Conservation (phyloP, 2,113 vertebrate species). For the Brienomyrus brachyistius region DNA sequence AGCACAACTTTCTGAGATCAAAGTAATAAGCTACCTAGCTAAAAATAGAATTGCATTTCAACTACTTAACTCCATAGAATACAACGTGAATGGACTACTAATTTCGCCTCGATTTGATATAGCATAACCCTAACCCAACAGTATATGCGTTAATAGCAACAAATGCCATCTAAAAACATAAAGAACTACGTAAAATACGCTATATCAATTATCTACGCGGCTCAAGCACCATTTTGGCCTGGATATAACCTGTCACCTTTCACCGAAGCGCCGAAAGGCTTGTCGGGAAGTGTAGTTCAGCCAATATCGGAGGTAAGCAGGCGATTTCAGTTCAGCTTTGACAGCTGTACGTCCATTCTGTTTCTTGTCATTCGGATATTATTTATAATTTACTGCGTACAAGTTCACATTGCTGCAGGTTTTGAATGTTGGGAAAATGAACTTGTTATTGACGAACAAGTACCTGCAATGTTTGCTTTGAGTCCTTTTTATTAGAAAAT, state of each 20-base stretch:
- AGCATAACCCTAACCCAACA: neutral
- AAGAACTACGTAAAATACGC: neutral
- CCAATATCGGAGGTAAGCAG: neutral
- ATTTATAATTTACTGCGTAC: neutral
- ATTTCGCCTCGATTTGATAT: neutral
- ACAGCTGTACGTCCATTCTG: neutral
- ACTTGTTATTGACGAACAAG: neutral
- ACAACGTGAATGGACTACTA: neutral
- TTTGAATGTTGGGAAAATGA: neutral
- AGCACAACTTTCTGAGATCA: neutral
- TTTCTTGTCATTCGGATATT: neutral
- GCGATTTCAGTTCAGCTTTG: neutral
- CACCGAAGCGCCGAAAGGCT: neutral
- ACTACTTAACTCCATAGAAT: neutral
- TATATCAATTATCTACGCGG: neutral
- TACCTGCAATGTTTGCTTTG: neutral
- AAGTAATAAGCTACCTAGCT: neutral
- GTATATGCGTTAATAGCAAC: neutral
- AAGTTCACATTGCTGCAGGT: neutral
- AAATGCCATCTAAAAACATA: neutral
- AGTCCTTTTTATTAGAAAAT: neutral
- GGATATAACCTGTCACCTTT: neutral
- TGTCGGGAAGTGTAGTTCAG: constrained; percentile 2
- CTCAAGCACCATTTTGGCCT: neutral
- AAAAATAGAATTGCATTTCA: neutral